Conservation (phyloP, 2,113 vertebrate species). For the Silurus asotus region DNA sequence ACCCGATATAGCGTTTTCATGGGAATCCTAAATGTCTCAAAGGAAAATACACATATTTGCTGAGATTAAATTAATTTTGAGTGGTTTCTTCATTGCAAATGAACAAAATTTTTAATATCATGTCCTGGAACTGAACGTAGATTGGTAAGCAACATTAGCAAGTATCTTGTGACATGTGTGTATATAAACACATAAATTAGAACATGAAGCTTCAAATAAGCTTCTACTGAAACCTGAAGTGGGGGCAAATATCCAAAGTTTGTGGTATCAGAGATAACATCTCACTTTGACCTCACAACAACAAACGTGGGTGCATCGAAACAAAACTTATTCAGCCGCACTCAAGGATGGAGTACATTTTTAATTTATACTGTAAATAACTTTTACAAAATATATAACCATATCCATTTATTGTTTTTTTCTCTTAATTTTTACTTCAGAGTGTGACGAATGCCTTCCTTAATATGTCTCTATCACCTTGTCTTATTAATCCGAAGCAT, state of each 20-base stretch:
- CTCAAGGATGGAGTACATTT: not conserved
- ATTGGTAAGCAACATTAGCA: not conserved
- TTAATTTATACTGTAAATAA: not conserved
- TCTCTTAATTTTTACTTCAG: not conserved
- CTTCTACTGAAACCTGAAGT: conserved; percentile 38
- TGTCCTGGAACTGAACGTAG: not conserved
- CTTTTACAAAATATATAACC: not conserved
- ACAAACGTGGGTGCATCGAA: conserved; percentile 31
- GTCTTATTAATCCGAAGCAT: not conserved
- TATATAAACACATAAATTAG: conserved; percentile 48
- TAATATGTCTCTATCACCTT: not conserved
- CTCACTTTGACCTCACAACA: conserved; percentile 34
- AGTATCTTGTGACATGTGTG: conserved; percentile 41
- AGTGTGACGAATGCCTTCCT: not conserved
- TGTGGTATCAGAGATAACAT: conserved; percentile 11
- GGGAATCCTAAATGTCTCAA: conserved; percentile 5
- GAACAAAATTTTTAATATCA: conserved; percentile 26
- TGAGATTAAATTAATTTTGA: conserved; percentile 1
- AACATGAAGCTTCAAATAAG: conserved; percentile 27
- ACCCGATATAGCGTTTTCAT: conserved; percentile 35
- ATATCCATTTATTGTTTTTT: not conserved
- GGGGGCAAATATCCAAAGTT: conserved; percentile 40
- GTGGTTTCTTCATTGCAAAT: conserved; percentile 25
- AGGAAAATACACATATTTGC: conserved; percentile 2
- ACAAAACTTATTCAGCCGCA: not conserved